Evolutionary conservation across 37 sponge, comb jelly and placozoan species (phyloP).

Genomic region (Cliona cf. orientalis): DNA sequence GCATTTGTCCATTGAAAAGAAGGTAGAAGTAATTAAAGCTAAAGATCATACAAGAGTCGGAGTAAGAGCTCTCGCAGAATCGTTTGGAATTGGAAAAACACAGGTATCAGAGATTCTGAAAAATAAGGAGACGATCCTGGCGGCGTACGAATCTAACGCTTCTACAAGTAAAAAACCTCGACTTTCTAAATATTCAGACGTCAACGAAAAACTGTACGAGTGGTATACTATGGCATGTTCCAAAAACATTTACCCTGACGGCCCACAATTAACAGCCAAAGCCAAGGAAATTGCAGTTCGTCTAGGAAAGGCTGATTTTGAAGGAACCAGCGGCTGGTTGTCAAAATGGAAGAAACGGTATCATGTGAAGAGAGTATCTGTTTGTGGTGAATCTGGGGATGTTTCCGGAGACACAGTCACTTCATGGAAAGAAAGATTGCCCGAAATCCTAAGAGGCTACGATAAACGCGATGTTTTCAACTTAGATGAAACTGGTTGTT

Average conservation of each 20-base stretch:
- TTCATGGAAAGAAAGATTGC: conserved; percentile 55
- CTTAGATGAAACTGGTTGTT: conserved; percentile 49
- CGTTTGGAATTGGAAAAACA: conserved; percentile 49
- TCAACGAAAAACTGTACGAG: conserved; percentile 43
- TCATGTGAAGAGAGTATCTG: conserved; percentile 58
- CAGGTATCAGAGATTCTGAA: conserved; percentile 42
- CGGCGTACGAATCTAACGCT: conserved; percentile 23
- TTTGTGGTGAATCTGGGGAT: conserved; percentile 67
- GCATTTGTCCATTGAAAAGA: background rate
- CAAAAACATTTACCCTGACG: conserved; percentile 52
- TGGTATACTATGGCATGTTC: conserved; percentile 33
- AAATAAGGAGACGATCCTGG: conserved; percentile 41
- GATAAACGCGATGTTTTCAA: conserved; percentile 29
- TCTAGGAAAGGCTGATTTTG: conserved; percentile 50
- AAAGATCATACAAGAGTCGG: conserved; percentile 5
- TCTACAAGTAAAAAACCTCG: background rate
- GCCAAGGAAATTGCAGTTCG: conserved; percentile 62
- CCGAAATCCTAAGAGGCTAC: conserved; percentile 40
- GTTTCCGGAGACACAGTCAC: conserved; percentile 45
- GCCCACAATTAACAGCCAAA: conserved; percentile 45
- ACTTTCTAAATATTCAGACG: conserved; percentile 26
- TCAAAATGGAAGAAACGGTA: conserved; percentile 61
- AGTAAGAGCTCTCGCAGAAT: conserved; percentile 31
- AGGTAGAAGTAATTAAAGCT: conserved; percentile 15
- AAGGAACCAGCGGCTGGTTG: conserved; percentile 68